Evolutionary conservation across 2,888 invertebrate genomes (phyloP), one percentile per base, ranked within the genome.

Genomic region (Epirrhoe tristata): DNA sequence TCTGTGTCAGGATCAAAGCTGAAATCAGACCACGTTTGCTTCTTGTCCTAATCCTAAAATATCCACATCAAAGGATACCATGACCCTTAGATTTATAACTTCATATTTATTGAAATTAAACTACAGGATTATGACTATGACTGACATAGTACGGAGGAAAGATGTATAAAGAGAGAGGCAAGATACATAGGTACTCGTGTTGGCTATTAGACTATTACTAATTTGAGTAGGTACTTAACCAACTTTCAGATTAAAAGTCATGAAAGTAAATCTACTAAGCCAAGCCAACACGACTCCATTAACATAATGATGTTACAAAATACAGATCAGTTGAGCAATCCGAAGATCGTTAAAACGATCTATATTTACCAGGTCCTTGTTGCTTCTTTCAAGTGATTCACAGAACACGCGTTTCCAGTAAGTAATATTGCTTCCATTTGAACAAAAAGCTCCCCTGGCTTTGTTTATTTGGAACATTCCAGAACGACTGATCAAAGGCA

Each of bases 1-100:
- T 61, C 36, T 12, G 5, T n/a, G 61, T 54, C 32, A 31, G 54
- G 62, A 58, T 66, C 66, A 66, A 66, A 66, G 66, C 16, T 8
- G 36, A 6, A 14, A 43, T 43, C 39, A 43, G 39, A 43, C 39
- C 46, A 36, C 43, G 54, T 58, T 58, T 54, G 39, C 58, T 58
- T 31, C 58, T 56, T 51, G 58, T 66, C 56, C 34, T 14, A 16
- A 43, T 14, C 61, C 43, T n/a, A 51, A 50, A 58, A 62, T 58
- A 58, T 50, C 16, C 39, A 6, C 34, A 60, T 51, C 34, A 58
- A 63, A 56, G 14, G 16, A 12, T 7, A 10, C n/a, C 39, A 10
- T 43, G 39, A 43, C 39, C 39, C 12, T 43, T 12, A 43, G 39
- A 3, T 12, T 2, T 3, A 12, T 43, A 10, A 46, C 31, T 31